Base-by-base conservation (phyloP, 2,888 invertebrate genomes). In the Rhagonycha fulva region DNA sequence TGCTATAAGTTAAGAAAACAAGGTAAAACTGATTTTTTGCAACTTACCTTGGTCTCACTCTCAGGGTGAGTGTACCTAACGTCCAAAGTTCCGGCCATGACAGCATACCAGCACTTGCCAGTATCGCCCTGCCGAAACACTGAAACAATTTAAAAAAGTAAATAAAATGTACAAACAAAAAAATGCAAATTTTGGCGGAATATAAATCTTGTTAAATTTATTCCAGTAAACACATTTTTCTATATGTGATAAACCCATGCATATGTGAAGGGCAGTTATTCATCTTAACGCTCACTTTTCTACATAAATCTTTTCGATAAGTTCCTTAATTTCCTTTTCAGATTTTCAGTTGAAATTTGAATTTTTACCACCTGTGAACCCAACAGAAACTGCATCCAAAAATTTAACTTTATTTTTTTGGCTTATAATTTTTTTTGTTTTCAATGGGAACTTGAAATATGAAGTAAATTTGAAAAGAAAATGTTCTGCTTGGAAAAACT, bases 51-150 rank as follows among this genome's bases (percentile, higher is more conserved):
- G 79, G 88, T 85, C 79, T 91, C 91, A 81, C 89, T 84, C 80
- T 91, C 90, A 67, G 89, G 86, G 84, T 90, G 90, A 82, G 89
- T 88, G 77, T 92, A 89, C 81, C 92, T 90, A 63, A 94, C 93
- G 86, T 94, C 93, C 78, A 94, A 87, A 19, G 92, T 91, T 28
- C 94, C 94, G 14, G 93, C 91, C 81, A 94, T 88, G 9, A 94
- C 93, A 30, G 93, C 93, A 87, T 94, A 94, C 94, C 94, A 94
- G 87, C 93, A 94, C 81, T 93, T 92, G 70, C 94, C 94, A 80
- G 92, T 91, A 87, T 94, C 94, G 47, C 94, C 94, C 87, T 94
- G 94, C 60, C 94, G 91, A 87, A 93, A 94, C 84, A 94, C 94
- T 94, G 89, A 72, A 90, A 88, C 77, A 81, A 82, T 82, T 76